Evolutionary conservation across 23 tunicate genomes (phyloP).

Genomic region (Trididemnum miniatum): DNA sequence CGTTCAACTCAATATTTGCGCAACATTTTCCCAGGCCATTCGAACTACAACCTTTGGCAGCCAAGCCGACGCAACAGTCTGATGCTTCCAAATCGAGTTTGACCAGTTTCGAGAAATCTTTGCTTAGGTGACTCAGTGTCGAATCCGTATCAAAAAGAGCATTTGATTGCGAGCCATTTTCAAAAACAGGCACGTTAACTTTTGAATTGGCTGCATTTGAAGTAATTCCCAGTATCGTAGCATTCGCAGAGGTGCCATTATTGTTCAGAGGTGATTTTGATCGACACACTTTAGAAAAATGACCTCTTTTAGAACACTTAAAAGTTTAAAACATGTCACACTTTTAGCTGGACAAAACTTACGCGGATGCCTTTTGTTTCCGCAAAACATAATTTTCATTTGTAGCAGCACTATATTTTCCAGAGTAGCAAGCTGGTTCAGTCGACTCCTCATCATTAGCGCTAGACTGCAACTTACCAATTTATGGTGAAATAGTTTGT

Average conservation of each 20-base stretch:
- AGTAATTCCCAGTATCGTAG: background rate
- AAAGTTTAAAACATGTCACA: background rate
- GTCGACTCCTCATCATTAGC: too few species aligned
- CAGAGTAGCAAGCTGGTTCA: too few species aligned
- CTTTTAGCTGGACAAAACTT: background rate
- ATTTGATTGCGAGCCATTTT: background rate
- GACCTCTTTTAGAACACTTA: slow-evolving; percentile 1
- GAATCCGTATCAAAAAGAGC: background rate
- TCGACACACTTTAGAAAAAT: background rate
- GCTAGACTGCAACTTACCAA: too few species aligned
- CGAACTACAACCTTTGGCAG: background rate
- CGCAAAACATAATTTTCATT: background rate
- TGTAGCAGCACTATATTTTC: background rate
- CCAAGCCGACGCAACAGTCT: background rate
- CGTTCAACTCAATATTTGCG: background rate
- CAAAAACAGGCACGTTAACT: background rate
- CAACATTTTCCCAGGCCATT: background rate
- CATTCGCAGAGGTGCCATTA: background rate
- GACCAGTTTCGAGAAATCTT: background rate
- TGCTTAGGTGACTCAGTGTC: background rate
- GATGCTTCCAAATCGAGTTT: background rate
- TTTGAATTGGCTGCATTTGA: background rate
- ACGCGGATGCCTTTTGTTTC: background rate
- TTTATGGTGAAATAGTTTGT: too few species aligned
- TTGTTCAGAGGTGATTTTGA: background rate